A percentile compares a stretch with the other conserved stretches of the same genome.
phyloP scores from a whole-genome alignment of 2,113 vertebrate species.

The Nesoenas mayeri region DNA sequence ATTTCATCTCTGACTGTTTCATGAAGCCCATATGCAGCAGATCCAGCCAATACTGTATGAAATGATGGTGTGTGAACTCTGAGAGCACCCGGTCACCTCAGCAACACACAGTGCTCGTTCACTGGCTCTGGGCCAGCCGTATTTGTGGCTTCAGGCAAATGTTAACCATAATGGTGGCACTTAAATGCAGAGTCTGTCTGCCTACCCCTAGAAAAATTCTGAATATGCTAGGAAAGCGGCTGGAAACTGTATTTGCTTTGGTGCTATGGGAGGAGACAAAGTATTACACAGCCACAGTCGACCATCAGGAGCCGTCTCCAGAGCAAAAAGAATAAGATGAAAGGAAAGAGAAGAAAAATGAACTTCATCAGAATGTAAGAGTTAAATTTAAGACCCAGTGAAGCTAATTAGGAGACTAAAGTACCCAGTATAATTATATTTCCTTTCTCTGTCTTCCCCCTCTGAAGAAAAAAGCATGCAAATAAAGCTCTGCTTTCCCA shows the following conservation, averaged over 20 bases:
- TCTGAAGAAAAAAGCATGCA: neutral
- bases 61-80: neutral
- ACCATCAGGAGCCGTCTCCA: neutral
- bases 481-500: conserved; percentile 10
- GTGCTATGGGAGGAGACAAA: neutral
- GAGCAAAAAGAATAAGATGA: neutral
- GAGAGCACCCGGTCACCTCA: neutral
- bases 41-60: neutral
- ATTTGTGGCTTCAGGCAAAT: neutral
- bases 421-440: neutral
- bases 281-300: neutral
- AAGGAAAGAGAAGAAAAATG: neutral
- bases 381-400: conserved; percentile 16
- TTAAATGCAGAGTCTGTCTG: neutral
- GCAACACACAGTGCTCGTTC: neutral
- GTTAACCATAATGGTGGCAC: neutral
- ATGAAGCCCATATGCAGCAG: neutral
- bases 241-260: neutral
- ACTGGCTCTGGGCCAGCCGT: neutral
- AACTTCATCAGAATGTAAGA: neutral
- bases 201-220: neutral
- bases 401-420: conserved; percentile 22
- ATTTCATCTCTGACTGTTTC: neutral
- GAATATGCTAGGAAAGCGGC: neutral
- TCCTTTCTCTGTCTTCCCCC: neutral